A percentile compares a stretch with the other conserved stretches of the same genome.
These are phyloP conservation scores for Caenorhabditis doughertyi DNA, from an alignment of 2,888 invertebrate genomes.

Conservation along the genomic window DNA sequence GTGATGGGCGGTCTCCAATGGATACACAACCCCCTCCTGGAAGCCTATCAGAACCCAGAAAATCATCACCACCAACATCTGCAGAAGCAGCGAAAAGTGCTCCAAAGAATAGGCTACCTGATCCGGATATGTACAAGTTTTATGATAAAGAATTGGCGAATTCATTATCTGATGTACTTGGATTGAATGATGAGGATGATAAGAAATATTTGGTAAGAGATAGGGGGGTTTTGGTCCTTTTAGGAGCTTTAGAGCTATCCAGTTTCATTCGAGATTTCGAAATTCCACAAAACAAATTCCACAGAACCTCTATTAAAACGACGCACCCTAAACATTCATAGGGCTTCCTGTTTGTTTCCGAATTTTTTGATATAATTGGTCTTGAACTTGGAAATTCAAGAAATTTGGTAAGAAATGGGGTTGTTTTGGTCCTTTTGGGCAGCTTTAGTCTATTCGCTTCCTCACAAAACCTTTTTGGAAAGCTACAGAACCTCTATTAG, in stretches of 20 bases:
- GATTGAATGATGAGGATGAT: constrained; percentile 31
- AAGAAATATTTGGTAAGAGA: constrained; percentile 24
- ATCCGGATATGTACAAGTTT: constrained; percentile 39
- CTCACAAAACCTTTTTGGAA: too few relatives aligned
- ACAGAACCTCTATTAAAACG: too few relatives aligned
- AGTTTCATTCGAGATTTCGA: neutral
- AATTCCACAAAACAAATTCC: neutral
- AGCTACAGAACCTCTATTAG: too few relatives aligned
- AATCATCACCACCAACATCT: neutral
- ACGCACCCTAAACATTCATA: too few relatives aligned
- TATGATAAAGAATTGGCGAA: constrained; percentile 45
- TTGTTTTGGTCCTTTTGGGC: too few relatives aligned
- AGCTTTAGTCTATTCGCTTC: too few relatives aligned
- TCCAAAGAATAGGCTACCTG: neutral
- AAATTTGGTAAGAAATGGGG: too few relatives aligned
- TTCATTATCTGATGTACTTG: constrained; percentile 13
- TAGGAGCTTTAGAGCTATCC: neutral
- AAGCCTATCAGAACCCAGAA: neutral
- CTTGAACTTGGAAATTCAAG: too few relatives aligned
- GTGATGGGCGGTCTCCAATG: constrained; percentile 18
- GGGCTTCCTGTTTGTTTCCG: too few relatives aligned
- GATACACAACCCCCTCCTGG: neutral
- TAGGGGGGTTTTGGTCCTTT: neutral
- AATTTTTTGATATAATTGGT: too few relatives aligned
- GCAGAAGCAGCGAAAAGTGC: neutral